These are phyloP conservation scores for Hapalemur alaotrensis DNA, from an alignment of 2,797 vertebrate species.

Conservation along the genomic window DNA sequence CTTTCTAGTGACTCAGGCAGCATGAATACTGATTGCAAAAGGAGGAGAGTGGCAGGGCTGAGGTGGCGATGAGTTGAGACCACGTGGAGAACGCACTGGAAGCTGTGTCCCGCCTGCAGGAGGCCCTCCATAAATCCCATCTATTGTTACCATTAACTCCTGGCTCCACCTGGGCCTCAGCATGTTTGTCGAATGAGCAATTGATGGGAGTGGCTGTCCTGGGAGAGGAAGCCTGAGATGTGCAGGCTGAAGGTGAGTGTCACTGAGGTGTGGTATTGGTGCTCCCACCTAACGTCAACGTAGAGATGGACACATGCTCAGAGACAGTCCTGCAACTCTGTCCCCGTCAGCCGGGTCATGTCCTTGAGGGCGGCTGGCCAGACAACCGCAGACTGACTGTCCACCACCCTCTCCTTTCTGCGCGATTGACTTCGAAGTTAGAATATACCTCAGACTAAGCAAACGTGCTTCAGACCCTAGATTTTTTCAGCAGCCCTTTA, in stretches of 20 bases:
- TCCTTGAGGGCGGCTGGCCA: background rate
- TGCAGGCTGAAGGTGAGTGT: background rate
- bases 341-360: background rate
- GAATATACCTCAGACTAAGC: background rate
- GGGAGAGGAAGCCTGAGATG: background rate
- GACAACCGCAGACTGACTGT: background rate
- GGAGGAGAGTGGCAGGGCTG: background rate
- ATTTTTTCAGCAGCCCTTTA: background rate
- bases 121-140: background rate
- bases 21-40: background rate
- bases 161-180: background rate
- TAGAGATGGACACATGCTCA: background rate
- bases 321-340: background rate
- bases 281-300: background rate
- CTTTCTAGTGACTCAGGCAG: background rate
- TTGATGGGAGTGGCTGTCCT: background rate
- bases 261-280: background rate
- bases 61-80: background rate
- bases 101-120: background rate
- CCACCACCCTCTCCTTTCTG: background rate
- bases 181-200: background rate
- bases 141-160: background rate
- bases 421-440: background rate
- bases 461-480: background rate
- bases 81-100: too few species aligned